Evolutionary conservation across 2,888 invertebrate species (phyloP).

Genomic region (Catotricha subobsoleta): DNA sequence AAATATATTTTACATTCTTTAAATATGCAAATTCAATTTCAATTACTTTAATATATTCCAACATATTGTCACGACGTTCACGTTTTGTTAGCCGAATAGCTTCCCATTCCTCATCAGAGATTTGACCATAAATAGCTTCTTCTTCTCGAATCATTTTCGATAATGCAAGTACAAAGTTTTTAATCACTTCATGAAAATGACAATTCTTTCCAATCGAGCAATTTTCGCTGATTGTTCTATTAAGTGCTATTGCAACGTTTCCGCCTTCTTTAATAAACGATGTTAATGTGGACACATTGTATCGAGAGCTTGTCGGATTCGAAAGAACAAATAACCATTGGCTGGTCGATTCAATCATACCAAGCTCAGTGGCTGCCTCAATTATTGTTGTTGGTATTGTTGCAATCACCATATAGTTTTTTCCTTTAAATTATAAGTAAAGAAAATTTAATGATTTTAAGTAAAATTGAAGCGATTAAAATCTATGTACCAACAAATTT

Average conservation of each 20-base stretch:
- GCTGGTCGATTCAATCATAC: slow-evolving; percentile 49
- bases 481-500: slow-evolving; percentile 18
- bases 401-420: slow-evolving; percentile 44
- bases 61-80: slow-evolving; percentile 43
- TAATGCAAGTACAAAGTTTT: slow-evolving; percentile 46
- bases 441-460: neutral
- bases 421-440: slow-evolving; percentile 22
- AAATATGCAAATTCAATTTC: neutral
- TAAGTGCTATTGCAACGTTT: slow-evolving; percentile 61
- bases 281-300: slow-evolving; percentile 37
- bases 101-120: slow-evolving; percentile 76
- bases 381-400: slow-evolving; percentile 42
- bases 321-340: slow-evolving; percentile 71
- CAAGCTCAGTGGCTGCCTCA: slow-evolving; percentile 44
- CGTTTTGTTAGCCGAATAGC: slow-evolving; percentile 50
- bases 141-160: slow-evolving; percentile 52
- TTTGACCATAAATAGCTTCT: slow-evolving; percentile 49
- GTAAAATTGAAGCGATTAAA: neutral
- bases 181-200: slow-evolving; percentile 37
- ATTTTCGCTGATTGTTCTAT: slow-evolving; percentile 35
- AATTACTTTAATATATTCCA: slow-evolving; percentile 46
- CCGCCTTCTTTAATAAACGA: slow-evolving; percentile 54
- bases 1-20: neutral
- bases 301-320: slow-evolving; percentile 34
- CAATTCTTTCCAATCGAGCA: neutral